Percentiles rank a stretch among this genome's conserved stretches.
Conservation (phyloP, 1,140 invertebrate species). For the Drosophila nigrodunni region DNA sequence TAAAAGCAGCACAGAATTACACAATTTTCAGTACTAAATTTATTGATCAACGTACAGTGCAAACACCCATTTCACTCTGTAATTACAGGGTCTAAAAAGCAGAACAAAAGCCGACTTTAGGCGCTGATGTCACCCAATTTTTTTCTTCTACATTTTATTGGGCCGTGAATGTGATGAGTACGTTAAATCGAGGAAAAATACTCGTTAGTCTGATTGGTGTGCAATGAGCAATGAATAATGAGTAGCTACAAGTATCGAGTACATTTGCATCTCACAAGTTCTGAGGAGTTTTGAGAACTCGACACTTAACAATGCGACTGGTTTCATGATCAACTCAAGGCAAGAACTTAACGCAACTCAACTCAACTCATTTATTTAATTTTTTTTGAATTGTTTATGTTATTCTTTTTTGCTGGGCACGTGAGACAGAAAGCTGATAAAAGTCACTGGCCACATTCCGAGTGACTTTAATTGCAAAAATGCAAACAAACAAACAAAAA, state of each 20-base stretch:
- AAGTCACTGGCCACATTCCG: slow-evolving; percentile 57
- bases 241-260: slow-evolving; percentile 12
- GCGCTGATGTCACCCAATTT: slow-evolving; percentile 41
- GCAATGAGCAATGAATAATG: slow-evolving; percentile 2
- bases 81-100: neutral
- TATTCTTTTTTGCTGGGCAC: slow-evolving; percentile 53
- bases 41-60: no score
- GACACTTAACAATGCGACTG: slow-evolving; percentile 48
- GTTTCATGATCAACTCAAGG: slow-evolving; percentile 30
- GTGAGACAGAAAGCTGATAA: slow-evolving; percentile 50
- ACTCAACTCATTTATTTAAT: slow-evolving; percentile 13
- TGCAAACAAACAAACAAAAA: slow-evolving; percentile 26
- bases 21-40: no score
- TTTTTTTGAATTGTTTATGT: slow-evolving; percentile 19
- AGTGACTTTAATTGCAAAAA: slow-evolving; percentile 44
- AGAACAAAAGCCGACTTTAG: slow-evolving; percentile 23
- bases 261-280: slow-evolving; percentile 6
- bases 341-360: neutral
- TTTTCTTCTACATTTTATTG: neutral
- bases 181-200: neutral
- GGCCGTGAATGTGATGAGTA: neutral
- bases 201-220: neutral
- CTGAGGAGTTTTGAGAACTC: slow-evolving; percentile 23
- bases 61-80: no score
- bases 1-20: neutral